phyloP scores from a whole-genome alignment of 2,797 vertebrate species.

The Argentina silus region DNA sequence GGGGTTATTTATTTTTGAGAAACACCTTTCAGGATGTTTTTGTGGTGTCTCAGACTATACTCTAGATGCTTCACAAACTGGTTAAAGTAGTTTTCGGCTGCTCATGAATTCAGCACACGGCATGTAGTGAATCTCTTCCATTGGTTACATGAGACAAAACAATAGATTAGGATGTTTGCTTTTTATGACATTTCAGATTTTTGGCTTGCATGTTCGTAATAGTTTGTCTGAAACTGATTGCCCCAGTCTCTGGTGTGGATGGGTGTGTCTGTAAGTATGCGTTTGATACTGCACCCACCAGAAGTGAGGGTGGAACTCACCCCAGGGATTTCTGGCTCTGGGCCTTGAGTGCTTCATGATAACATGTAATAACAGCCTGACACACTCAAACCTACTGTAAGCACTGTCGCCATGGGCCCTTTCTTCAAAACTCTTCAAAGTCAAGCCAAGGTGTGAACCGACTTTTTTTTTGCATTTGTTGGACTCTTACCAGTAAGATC shows the following conservation, averaged over 20 bases:
- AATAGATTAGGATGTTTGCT: not conserved
- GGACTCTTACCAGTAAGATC: too few species aligned
- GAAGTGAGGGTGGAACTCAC: not conserved
- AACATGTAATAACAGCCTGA: conserved; percentile 24
- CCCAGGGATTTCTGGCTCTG: conserved; percentile 18
- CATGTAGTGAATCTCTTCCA: not conserved
- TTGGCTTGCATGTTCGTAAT: not conserved
- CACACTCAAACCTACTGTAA: conserved; percentile 11
- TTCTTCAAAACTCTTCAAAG: not conserved
- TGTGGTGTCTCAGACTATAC: conserved; percentile 69
- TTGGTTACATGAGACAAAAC: not conserved
- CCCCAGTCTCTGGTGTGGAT: not conserved
- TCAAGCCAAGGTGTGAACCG: not conserved
- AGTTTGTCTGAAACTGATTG: not conserved
- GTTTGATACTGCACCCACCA: not conserved
- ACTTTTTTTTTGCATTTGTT: not conserved
- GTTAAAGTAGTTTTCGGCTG: conserved; percentile 4
- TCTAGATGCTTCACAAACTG: conserved; percentile 50
- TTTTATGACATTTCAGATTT: not conserved
- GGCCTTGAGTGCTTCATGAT: conserved; percentile 3
- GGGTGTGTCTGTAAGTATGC: conserved; percentile 4
- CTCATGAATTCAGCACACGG: not conserved
- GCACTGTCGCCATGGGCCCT: not conserved
- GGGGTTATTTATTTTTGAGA: conserved; percentile 67
- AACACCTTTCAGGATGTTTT: conserved; percentile 66